Conservation (phyloP, 2,113 vertebrate species). For the Rhea pennata region DNA sequence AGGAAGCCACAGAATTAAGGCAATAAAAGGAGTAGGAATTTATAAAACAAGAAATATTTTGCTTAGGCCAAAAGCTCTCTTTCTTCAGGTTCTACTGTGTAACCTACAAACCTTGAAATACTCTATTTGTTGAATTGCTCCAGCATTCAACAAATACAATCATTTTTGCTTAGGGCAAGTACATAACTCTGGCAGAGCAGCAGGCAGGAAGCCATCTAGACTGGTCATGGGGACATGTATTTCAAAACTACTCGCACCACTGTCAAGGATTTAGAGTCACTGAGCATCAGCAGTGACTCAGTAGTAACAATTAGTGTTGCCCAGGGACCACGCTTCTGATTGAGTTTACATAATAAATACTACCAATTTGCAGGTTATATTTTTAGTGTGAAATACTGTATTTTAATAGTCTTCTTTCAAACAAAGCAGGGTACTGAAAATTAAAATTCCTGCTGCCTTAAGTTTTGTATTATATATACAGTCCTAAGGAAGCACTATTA, state of each 20-base stretch:
- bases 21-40: not conserved
- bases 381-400: not conserved
- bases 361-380: not conserved
- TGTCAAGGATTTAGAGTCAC: not conserved
- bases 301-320: not conserved
- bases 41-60: not conserved
- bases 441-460: not conserved
- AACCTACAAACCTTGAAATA: not conserved
- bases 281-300: not conserved
- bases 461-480: constrained; percentile 2
- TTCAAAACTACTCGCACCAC: not conserved
- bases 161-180: not conserved
- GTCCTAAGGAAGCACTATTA: constrained; percentile 22
- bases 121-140: not conserved
- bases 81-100: not conserved
- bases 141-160: not conserved
- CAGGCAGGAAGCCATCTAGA: not conserved
- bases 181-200: not conserved
- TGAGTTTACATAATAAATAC: not conserved
- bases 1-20: not conserved
- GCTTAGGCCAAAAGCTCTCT: not conserved
- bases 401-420: constrained; percentile 2
- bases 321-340: not conserved
- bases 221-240: not conserved
- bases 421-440: constrained; percentile 21